These are phyloP conservation scores for Parasteatoda tepidariorum DNA, from an alignment of 1,140 invertebrate species.

Conservation along the genomic window DNA sequence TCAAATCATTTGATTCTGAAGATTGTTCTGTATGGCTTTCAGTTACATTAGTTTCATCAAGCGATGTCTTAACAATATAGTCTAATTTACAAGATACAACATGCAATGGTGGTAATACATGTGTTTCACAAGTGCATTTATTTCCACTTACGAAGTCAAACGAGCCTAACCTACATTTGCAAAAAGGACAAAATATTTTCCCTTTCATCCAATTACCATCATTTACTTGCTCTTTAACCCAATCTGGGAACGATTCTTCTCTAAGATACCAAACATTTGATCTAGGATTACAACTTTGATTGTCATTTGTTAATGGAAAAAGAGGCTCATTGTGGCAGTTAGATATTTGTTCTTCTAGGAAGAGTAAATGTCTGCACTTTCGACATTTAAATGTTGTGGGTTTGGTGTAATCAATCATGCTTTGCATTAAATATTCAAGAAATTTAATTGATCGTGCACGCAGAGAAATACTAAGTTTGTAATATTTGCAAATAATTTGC, in stretches of 20 bases:
- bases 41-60: neutral
- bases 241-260: constrained; percentile 37
- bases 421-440: no score
- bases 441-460: no score
- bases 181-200: constrained; percentile 74
- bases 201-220: constrained; percentile 73
- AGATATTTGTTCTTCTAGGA: constrained; percentile 21
- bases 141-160: constrained; percentile 75
- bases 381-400: constrained; percentile 51
- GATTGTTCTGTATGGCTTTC: no score
- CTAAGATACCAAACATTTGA: constrained; percentile 51
- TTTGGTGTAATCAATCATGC: neutral
- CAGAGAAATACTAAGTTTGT: no score
- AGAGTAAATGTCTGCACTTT: constrained; percentile 51
- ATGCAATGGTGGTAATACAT: constrained; percentile 70
- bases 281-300: neutral
- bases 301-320: neutral
- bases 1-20: no score
- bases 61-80: neutral
- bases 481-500: no score
- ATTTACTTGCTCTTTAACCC: constrained; percentile 56
- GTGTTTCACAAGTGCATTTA: constrained; percentile 72
- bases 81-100: constrained; percentile 58
- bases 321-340: constrained; percentile 15
- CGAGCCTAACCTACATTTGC: constrained; percentile 73